Percentiles rank a stretch among this genome's conserved stretches.
Evolutionary conservation across 2,113 vertebrate genomes (phyloP).

Genomic region (Stictonetta naevosa): DNA sequence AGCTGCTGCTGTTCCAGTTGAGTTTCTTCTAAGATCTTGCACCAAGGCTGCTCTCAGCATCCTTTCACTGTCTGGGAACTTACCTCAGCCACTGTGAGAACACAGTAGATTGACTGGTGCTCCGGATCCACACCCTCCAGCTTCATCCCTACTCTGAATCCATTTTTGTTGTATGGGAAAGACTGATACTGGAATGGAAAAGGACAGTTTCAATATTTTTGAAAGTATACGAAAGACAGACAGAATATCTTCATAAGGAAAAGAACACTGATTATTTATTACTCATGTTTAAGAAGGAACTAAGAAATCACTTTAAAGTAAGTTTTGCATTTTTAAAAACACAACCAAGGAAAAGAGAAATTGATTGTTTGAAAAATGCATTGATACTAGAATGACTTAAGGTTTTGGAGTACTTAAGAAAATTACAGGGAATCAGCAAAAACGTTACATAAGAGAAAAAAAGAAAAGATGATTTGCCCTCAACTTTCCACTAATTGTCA

Average conservation of each 20-base stretch:
- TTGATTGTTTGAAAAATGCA: not conserved
- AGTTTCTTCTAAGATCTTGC: not conserved
- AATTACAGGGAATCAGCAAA: not conserved
- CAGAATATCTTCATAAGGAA: not conserved
- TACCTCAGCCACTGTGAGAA: constrained; percentile 93
- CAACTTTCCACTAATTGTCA: not conserved
- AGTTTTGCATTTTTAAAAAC: not conserved
- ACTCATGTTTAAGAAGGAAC: not conserved
- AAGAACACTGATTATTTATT: not conserved
- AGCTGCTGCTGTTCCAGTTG: not conserved
- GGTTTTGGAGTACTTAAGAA: not conserved
- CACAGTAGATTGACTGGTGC: constrained; percentile 94
- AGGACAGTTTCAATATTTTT: not conserved
- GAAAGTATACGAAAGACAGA: not conserved
- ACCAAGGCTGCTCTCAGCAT: not conserved
- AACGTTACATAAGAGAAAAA: not conserved
- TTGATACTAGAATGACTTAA: not conserved
- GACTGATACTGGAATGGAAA: constrained; percentile 87
- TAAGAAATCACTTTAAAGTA: not conserved
- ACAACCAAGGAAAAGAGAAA: not conserved
- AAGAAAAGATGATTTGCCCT: not conserved
- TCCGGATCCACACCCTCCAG: constrained; percentile 94
- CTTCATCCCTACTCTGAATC: constrained; percentile 97
- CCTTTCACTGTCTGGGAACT: not conserved
- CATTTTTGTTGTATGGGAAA: constrained; percentile 95